A percentile compares a stretch with the other conserved stretches of the same genome.
These are phyloP conservation scores for Imbricaverruca yamaguchii DNA, from an alignment of 2,888 invertebrate genomes.

Conservation along the genomic window DNA sequence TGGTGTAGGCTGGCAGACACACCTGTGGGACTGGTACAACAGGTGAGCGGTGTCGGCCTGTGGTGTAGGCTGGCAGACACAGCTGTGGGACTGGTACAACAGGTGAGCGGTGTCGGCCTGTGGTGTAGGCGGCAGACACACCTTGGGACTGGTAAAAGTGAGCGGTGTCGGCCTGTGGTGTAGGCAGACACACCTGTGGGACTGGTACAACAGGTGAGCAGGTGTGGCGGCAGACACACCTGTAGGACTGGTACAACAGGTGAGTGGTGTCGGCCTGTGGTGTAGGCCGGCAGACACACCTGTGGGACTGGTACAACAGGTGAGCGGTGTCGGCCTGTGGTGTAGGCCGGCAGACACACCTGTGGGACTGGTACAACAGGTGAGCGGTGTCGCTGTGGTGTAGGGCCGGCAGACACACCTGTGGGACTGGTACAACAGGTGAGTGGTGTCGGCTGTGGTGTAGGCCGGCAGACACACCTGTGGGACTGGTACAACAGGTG, in stretches of 20 bases:
- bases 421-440: too few relatives aligned
- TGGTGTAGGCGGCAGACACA: neutral
- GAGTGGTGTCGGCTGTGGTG: neutral
- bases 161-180: neutral
- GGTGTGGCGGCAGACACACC: neutral
- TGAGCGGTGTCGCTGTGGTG: neutral
- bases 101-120: neutral
- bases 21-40: neutral
- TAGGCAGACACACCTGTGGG: neutral
- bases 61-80: neutral
- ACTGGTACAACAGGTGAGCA: neutral
- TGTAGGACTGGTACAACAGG: neutral
- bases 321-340: neutral
- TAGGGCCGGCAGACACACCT: too few relatives aligned
- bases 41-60: neutral
- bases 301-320: neutral
- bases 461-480: neutral
- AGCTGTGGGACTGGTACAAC: neutral
- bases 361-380: neutral
- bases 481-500: neutral
- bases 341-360: neutral
- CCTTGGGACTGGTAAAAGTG: neutral
- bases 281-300: neutral
- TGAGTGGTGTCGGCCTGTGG: neutral
- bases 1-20: neutral